These are phyloP conservation scores for Macrosoma leucophasiata DNA, from an alignment of 2,888 invertebrate species.

Conservation along the genomic window DNA sequence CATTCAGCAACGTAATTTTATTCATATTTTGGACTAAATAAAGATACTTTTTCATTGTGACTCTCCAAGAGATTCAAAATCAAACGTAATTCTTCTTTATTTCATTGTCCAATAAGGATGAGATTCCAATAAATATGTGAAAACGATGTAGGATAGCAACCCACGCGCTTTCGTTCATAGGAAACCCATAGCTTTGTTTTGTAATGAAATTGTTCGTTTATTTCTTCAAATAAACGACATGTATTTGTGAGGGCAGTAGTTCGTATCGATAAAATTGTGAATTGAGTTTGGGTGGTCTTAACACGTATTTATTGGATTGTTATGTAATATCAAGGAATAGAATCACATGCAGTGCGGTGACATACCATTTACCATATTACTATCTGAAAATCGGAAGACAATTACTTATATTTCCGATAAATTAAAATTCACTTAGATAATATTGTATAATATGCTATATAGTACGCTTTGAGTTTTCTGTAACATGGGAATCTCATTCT, in stretches of 20 bases:
- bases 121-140: too few relatives aligned
- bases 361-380: too few relatives aligned
- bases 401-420: too few relatives aligned
- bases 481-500: too few relatives aligned
- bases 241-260: conserved; percentile 39
- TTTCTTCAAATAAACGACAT: conserved; percentile 59
- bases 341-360: conserved; percentile 15
- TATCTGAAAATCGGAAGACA: too few relatives aligned
- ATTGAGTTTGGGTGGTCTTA: conserved; percentile 53
- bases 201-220: conserved; percentile 67
- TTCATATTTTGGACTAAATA: conserved; percentile 24
- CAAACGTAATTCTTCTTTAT: too few relatives aligned
- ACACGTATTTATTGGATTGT: conserved; percentile 21
- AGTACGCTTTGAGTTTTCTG: too few relatives aligned
- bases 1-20: too few relatives aligned
- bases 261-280: conserved; percentile 31
- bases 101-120: too few relatives aligned
- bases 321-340: conserved; percentile 12
- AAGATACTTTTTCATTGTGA: conserved; percentile 30
- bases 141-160: conserved; percentile 54
- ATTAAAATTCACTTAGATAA: too few relatives aligned
- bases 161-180: conserved; percentile 68
- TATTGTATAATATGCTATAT: too few relatives aligned
- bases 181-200: conserved; percentile 62
- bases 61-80: too few relatives aligned